Percentiles rank a stretch among this genome's conserved stretches.
Conservation (phyloP, 1,140 invertebrate genomes). For the Drosophila sp. region DNA sequence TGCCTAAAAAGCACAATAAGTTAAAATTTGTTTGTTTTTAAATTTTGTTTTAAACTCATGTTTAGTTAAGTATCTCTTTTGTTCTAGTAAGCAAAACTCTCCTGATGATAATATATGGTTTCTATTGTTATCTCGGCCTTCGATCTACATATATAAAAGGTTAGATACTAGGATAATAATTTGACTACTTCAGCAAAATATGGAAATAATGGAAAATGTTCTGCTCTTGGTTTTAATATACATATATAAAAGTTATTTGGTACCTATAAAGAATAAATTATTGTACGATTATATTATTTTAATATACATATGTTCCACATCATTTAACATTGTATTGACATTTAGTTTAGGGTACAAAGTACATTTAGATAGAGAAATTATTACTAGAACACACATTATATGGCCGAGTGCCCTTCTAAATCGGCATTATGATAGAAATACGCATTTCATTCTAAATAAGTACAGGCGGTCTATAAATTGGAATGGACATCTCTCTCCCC, state of each 20-base stretch:
- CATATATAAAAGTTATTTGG: neutral
- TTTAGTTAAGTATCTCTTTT: too few species aligned
- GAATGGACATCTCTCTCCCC: neutral
- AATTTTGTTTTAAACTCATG: too few species aligned
- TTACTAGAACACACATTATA: slow-evolving; percentile 34
- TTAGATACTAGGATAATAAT: too few species aligned
- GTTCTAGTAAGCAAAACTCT: too few species aligned
- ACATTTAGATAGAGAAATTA: slow-evolving; percentile 18
- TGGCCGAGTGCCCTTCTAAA: slow-evolving; percentile 41
- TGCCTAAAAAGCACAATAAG: too few species aligned
- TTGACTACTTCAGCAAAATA: too few species aligned
- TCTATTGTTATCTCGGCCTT: too few species aligned
- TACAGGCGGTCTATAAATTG: slow-evolving; percentile 24
- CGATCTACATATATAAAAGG: too few species aligned
- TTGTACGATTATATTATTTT: slow-evolving; percentile 27
- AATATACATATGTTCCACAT: slow-evolving; percentile 20
- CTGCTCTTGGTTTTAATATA: too few species aligned
- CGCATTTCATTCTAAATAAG: slow-evolving; percentile 43
- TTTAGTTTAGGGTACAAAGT: slow-evolving; percentile 42
- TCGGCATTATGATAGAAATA: slow-evolving; percentile 27
- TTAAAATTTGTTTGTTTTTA: too few species aligned
- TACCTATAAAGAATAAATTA: neutral
- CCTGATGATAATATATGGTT: too few species aligned
- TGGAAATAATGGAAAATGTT: too few species aligned
- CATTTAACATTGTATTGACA: slow-evolving; percentile 38